Conservation (phyloP, 2,888 invertebrate genomes). For the Encarsia formosa region DNA sequence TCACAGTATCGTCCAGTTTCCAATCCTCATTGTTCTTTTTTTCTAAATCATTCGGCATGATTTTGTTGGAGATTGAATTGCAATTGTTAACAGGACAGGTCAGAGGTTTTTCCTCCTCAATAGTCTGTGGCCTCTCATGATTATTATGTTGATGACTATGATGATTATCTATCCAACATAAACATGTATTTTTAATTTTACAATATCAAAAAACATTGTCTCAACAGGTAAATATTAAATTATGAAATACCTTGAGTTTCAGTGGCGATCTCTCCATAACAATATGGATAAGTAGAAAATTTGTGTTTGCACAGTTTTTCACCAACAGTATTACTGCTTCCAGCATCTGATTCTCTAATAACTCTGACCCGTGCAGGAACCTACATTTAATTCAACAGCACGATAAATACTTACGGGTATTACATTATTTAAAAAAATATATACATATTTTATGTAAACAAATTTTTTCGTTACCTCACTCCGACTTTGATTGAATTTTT, state of each 20-base stretch:
- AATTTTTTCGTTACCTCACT: constrained; percentile 56
- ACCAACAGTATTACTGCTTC: constrained; percentile 53
- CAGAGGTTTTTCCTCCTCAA: constrained; percentile 48
- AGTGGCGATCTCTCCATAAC: constrained; percentile 78
- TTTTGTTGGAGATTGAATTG: constrained; percentile 41
- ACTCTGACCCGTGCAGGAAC: constrained; percentile 69
- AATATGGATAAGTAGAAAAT: constrained; percentile 84
- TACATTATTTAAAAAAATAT: background rate
- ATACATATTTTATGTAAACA: constrained; percentile 34
- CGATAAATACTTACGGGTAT: background rate
- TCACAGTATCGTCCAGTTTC: constrained; percentile 42
- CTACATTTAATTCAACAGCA: constrained; percentile 32
- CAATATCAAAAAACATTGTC: background rate
- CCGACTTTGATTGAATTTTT: constrained; percentile 68
- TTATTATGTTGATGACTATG: constrained; percentile 44
- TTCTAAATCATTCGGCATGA: constrained; percentile 39
- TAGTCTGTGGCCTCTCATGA: constrained; percentile 40
- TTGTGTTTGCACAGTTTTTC: constrained; percentile 80
- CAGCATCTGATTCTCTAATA: constrained; percentile 63
- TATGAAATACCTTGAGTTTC: constrained; percentile 59
- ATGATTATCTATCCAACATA: constrained; percentile 49
- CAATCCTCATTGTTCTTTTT: constrained; percentile 43
- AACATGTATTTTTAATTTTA: background rate
- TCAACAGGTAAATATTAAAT: background rate
- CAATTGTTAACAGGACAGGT: constrained; percentile 39